Percentiles rank a stretch among this genome's conserved stretches.
Conservation (phyloP, 2,797 vertebrate genomes). For the Muraenolepis orangiensis region DNA sequence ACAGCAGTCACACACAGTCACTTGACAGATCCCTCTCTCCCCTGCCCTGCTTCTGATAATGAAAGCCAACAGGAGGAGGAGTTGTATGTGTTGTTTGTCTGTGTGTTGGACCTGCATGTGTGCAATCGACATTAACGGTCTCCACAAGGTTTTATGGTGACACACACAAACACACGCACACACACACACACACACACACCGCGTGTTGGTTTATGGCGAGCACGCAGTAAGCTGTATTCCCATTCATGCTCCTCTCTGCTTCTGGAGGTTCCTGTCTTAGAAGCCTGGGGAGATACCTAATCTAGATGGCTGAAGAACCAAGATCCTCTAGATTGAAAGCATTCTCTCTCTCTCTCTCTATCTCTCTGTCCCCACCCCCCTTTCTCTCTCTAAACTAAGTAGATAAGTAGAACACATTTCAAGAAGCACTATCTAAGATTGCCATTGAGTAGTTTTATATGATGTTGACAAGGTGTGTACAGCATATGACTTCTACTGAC, state of each 20-base stretch:
- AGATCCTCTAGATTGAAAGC: conserved; percentile 56
- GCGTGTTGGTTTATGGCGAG: background rate
- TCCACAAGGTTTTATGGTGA: background rate
- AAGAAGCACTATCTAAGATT: too few species aligned
- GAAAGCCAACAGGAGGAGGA: background rate
- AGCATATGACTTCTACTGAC: too few species aligned
- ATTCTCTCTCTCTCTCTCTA: conserved; percentile 9
- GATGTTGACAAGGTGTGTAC: too few species aligned
- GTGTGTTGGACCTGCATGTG: background rate
- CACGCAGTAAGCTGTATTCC: background rate
- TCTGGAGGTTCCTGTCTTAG: conserved; percentile 35
- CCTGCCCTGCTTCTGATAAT: background rate
- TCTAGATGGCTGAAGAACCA: conserved; percentile 59
- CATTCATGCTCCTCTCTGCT: conserved; percentile 20
- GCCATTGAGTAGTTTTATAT: too few species aligned
- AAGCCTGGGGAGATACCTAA: conserved; percentile 43
- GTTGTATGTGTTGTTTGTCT: background rate
- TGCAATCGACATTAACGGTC: background rate
- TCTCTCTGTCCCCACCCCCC: background rate
- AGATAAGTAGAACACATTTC: too few species aligned
- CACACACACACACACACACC: background rate
- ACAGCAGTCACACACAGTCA: too few species aligned
- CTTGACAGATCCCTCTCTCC: background rate
- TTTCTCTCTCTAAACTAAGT: background rate
- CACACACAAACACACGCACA: background rate